These are phyloP conservation scores for Lycophotia porphyrea DNA, from an alignment of 2,888 invertebrate genomes.

Conservation along the genomic window DNA sequence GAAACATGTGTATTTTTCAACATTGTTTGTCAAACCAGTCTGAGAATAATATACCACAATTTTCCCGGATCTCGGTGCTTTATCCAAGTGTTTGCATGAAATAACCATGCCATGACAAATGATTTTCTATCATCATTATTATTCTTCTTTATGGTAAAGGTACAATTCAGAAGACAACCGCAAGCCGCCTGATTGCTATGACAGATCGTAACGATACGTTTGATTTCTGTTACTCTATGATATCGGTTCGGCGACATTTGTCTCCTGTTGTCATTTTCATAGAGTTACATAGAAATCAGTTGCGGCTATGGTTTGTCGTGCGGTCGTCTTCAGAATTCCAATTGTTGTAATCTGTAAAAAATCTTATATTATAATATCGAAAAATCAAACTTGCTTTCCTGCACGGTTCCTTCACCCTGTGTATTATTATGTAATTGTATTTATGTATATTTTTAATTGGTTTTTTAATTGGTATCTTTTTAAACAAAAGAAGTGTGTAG, in stretches of 20 bases:
- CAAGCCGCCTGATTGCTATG: neutral
- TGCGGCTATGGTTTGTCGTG: neutral
- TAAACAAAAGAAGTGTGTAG: neutral
- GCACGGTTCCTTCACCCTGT: neutral
- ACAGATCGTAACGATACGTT: neutral
- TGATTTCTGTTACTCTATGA: neutral
- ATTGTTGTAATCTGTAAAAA: neutral
- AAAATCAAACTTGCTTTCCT: slow-evolving; percentile 13
- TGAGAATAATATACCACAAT: slow-evolving; percentile 60
- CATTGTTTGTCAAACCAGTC: accelerated
- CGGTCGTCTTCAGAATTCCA: neutral
- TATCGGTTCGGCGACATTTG: neutral
- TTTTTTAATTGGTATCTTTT: neutral
- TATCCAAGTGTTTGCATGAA: slow-evolving; percentile 19
- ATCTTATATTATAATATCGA: neutral
- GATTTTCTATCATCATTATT: slow-evolving; percentile 9
- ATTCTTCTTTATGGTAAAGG: slow-evolving; percentile 19
- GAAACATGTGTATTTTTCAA: neutral
- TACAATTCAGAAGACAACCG: neutral
- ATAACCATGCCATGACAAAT: slow-evolving; percentile 3
- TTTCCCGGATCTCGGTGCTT: slow-evolving; percentile 46
- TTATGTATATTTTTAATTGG: neutral
- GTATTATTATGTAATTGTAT: neutral
- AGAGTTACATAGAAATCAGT: neutral
- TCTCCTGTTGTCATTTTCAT: neutral